These are phyloP conservation scores for Aurelia sp. DNA, from an alignment of 30 jellyfish, hydroid and myxozoan genomes.

Conservation along the genomic window DNA sequence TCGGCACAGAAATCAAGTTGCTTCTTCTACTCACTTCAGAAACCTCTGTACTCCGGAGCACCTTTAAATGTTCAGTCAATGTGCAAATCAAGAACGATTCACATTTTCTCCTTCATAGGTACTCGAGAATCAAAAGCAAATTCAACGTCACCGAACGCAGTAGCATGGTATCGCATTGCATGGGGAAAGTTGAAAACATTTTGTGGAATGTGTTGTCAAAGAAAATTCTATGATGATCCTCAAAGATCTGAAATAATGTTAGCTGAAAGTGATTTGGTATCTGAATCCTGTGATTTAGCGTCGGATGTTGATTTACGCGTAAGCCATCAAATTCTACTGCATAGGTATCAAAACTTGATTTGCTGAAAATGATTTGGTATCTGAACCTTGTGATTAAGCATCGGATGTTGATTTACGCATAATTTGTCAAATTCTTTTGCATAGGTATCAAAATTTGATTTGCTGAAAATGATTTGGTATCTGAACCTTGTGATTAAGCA, in stretches of 20 bases:
- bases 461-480: conserved; percentile 43
- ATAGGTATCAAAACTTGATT: too few relatives aligned
- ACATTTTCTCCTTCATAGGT: conserved; percentile 30
- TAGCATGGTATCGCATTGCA: conserved; percentile 71
- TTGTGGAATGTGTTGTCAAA: conserved; percentile 44
- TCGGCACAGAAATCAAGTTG: too few relatives aligned
- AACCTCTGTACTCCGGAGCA: too few relatives aligned
- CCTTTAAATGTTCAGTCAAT: too few relatives aligned
- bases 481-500: conserved; percentile 47
- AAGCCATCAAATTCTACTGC: neutral
- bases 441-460: too few relatives aligned
- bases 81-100: too few relatives aligned
- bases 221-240: conserved; percentile 8
- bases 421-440: neutral
- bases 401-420: conserved; percentile 41
- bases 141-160: conserved; percentile 17
- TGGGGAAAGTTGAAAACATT: conserved; percentile 65
- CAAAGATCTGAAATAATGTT: conserved; percentile 8
- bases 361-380: conserved; percentile 10
- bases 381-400: conserved; percentile 47
- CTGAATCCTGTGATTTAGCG: conserved; percentile 48
- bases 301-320: conserved; percentile 44
- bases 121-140: conserved; percentile 79
- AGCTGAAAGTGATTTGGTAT: conserved; percentile 45
- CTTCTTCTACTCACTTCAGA: too few relatives aligned